Evolutionary conservation across 2,113 vertebrate genomes (phyloP), one percentile per base, ranked within the genome.

Genomic region (Paramisgurnus dabryanus): DNA sequence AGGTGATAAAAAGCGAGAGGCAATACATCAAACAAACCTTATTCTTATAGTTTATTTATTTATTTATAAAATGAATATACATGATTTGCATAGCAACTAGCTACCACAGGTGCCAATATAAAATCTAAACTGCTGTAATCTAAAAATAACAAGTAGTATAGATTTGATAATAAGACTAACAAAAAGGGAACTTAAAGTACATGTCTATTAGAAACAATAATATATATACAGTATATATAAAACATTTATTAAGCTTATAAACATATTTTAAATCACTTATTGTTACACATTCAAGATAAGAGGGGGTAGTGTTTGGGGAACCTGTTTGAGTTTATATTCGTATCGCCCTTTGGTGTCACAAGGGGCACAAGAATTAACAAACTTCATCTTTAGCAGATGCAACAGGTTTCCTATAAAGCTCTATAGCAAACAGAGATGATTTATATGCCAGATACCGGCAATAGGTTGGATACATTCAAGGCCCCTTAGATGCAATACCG

Each of bases 391-490:
- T 53, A 13, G 12, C 49, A 55, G 27, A 70, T 40, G 7, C 49
- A 70, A 13, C 50, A 13, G 50, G 12, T 53, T 58, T n/a, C n/a
- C 6, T 71, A 34, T 71, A 18, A 58, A 22, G 18, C n/a, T 73
- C 18, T 27, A 74, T 60, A 43, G 61, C 2, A 45, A 60, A 74
- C 41, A 74, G 40, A 74, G 40, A 72, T 17, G 53, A 5, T 18
- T 61, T 61, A 58, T 61, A 3, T n/a, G n/a, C 71, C 40, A 9
- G 71, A 74, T 74, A 74, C 71, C 11, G 41, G 71, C 55, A 74
- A 61, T 60, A 61, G 55, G 55, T 74, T 22, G 40, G 71, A 74
- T 61, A 18, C 17, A 6, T 39, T 34, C 13, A 2, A 34, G 6
- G 12, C 1, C n/a, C 6, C 7, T 18, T 58, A 7, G 7, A 18